Percentiles rank a stretch among this genome's conserved stretches.
Evolutionary conservation across 2,797 vertebrate species (phyloP).

Genomic region (Microctenopoma lineatum): DNA sequence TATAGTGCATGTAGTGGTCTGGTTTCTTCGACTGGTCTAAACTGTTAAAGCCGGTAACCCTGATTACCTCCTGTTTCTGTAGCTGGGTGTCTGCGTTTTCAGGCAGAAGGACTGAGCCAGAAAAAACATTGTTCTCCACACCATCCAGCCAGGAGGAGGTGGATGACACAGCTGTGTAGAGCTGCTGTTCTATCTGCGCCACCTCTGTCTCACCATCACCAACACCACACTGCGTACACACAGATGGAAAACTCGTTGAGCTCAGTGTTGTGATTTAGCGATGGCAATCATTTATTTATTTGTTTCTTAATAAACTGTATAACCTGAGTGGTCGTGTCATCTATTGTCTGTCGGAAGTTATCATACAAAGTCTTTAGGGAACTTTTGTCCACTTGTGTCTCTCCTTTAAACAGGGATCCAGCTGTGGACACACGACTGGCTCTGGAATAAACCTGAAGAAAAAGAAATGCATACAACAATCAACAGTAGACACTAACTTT

Average conservation of each 20-base stretch:
- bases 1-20: neutral
- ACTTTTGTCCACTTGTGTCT: constrained; percentile 81
- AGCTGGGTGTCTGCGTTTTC: constrained; percentile 87
- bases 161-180: constrained; percentile 90
- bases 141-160: constrained; percentile 92
- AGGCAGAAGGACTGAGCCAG: constrained; percentile 83
- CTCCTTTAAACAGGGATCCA: constrained; percentile 84
- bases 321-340: constrained; percentile 82
- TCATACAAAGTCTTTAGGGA: constrained; percentile 85
- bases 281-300: neutral
- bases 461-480: neutral
- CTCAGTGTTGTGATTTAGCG: neutral
- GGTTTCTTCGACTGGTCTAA: neutral
- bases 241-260: neutral
- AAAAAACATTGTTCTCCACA: constrained; percentile 90
- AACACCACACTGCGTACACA: constrained; percentile 69
- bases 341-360: constrained; percentile 86
- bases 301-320: neutral
- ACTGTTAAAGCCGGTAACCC: too few species aligned
- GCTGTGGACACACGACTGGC: constrained; percentile 84
- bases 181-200: constrained; percentile 87
- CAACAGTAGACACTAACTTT: neutral
- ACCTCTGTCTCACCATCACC: constrained; percentile 74
- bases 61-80: constrained; percentile 87
- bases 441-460: constrained; percentile 87